Percentiles rank a stretch among this genome's conserved stretches.
These are phyloP conservation scores for Drosophila nigritarsus DNA, from an alignment of 2,888 invertebrate species.

Conservation along the genomic window DNA sequence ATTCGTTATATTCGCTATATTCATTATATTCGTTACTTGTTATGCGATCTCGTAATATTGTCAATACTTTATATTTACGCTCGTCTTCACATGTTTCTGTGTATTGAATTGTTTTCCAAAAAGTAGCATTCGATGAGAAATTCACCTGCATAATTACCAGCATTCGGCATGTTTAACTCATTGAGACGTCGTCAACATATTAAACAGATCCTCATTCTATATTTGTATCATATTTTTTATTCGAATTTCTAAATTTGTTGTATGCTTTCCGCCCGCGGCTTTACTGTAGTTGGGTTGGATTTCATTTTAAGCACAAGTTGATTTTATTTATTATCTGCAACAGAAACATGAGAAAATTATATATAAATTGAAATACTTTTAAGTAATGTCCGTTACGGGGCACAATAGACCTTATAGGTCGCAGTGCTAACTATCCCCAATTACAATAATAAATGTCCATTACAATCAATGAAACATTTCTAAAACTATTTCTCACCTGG, in stretches of 20 bases:
- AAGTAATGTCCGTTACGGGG: too few species aligned
- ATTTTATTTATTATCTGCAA: not conserved
- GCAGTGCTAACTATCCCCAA: too few species aligned
- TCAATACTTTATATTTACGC: not conserved
- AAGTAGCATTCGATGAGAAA: not conserved
- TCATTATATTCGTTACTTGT: not conserved
- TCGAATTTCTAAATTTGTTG: not conserved
- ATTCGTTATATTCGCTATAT: slow-evolving; percentile 5
- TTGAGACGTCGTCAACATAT: not conserved
- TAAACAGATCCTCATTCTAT: not conserved
- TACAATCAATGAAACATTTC: too few species aligned
- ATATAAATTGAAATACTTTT: too few species aligned
- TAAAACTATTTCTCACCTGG: too few species aligned
- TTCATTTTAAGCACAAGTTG: too few species aligned
- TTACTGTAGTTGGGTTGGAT: not conserved
- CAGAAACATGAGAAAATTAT: too few species aligned
- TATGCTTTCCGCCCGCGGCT: not conserved
- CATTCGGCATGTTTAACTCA: not conserved
- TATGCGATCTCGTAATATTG: not conserved
- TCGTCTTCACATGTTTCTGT: not conserved
- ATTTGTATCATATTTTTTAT: not conserved
- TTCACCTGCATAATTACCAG: not conserved
- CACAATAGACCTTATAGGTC: too few species aligned
- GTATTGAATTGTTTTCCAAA: not conserved
- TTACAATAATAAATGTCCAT: too few species aligned